Conservation (phyloP, 2,797 vertebrate species). For the Leptodactylus fallax region DNA sequence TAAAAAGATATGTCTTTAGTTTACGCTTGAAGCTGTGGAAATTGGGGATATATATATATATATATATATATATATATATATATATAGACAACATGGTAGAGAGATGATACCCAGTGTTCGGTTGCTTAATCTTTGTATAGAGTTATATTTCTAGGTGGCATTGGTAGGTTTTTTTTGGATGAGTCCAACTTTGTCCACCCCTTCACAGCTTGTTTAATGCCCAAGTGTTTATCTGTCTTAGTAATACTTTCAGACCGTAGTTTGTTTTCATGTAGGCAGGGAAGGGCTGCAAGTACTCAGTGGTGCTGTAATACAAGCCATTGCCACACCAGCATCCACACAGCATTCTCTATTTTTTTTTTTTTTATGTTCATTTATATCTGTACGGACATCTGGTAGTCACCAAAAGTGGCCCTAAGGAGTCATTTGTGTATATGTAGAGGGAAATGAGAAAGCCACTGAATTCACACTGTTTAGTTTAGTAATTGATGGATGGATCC, state of each 20-base stretch:
- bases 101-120: background rate
- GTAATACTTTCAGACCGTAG: background rate
- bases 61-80: too few relatives aligned
- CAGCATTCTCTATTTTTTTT: too few relatives aligned
- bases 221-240: background rate
- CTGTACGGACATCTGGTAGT: background rate
- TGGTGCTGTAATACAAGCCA: slow-evolving; percentile 15
- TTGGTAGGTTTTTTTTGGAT: too few relatives aligned
- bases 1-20: too few relatives aligned
- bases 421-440: background rate
- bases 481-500: background rate
- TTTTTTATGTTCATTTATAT: too few relatives aligned
- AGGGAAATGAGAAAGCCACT: background rate
- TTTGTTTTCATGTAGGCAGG: slow-evolving; percentile 42
- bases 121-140: too few relatives aligned
- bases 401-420: background rate
- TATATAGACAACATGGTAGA: too few relatives aligned
- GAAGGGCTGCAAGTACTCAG: background rate
- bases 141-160: too few relatives aligned
- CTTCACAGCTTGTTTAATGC: background rate
- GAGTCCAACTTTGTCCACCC: background rate
- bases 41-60: too few relatives aligned
- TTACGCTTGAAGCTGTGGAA: too few relatives aligned
- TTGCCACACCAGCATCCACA: too few relatives aligned
- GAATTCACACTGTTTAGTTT: background rate